phyloP scores from a whole-genome alignment of 2,888 invertebrate species.

The Aleiodes leptofemur region DNA sequence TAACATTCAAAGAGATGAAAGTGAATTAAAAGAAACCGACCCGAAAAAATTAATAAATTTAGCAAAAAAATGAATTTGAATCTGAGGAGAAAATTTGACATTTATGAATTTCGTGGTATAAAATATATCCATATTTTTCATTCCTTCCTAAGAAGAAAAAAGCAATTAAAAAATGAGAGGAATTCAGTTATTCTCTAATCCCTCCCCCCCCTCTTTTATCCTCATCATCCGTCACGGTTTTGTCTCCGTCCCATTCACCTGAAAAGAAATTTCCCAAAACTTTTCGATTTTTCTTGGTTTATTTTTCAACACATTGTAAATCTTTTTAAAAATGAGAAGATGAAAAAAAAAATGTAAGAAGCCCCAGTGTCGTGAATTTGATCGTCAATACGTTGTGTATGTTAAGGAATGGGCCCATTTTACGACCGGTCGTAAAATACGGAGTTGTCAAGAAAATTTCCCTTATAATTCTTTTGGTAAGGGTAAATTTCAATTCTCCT shows the following conservation, averaged over 20 bases:
- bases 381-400: slow-evolving; percentile 40
- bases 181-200: slow-evolving; percentile 47
- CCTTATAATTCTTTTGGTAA: too few relatives aligned
- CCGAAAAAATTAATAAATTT: slow-evolving; percentile 49
- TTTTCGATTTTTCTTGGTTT: slow-evolving; percentile 29
- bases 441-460: too few relatives aligned
- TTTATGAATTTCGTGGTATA: slow-evolving; percentile 67
- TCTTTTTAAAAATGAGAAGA: slow-evolving; percentile 9
- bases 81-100: slow-evolving; percentile 62
- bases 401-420: too few relatives aligned
- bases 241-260: slow-evolving; percentile 51
- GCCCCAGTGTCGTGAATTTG: slow-evolving; percentile 46
- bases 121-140: slow-evolving; percentile 61
- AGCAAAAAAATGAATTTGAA: slow-evolving; percentile 42
- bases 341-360: slow-evolving; percentile 44
- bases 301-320: slow-evolving; percentile 34
- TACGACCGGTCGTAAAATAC: too few relatives aligned
- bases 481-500: too few relatives aligned
- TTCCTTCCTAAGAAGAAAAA: slow-evolving; percentile 49
- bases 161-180: not conserved
- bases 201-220: slow-evolving; percentile 52
- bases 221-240: slow-evolving; percentile 33
- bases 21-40: slow-evolving; percentile 57
- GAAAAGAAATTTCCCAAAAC: slow-evolving; percentile 35
- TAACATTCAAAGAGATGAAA: slow-evolving; percentile 70